Base-by-base conservation (phyloP, 2,888 invertebrate species). In the Spatulosminthurus flaviceps region DNA sequence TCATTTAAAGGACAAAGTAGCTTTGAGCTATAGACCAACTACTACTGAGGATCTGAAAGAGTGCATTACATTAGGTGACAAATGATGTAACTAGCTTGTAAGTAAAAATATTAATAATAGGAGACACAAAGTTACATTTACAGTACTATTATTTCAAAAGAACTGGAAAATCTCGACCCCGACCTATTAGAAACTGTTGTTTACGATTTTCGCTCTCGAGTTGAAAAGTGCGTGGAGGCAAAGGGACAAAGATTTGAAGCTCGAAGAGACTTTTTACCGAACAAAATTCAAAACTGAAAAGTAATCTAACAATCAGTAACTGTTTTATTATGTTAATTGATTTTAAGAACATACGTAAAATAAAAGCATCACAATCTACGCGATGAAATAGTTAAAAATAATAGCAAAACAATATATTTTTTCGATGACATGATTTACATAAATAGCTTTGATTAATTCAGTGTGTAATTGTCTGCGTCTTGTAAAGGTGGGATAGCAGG, bases 1-100 rank as follows among this genome's bases (percentile, higher is more conserved):
- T 66, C 79, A 84, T 64, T 67, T 85, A 28, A 85, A 85, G 66
- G 69, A 43, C 0, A 83, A 81, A 66, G 28, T 84, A 61, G 66
- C 79, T 13, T 66, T 61, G 19, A 66, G 28, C 19, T 80, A 81
- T 70, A 80, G 79, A 51, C 77, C 81, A 13, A 81, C 75, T 11
- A 82, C 79, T 16, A 69, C 70, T 42, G 71, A 76, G n/a, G 70
- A 78, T 9, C 81, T 84, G 28, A 75, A 82, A 4, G 77, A 82
- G 21, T 81, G 76, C 43, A 78, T 85, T 21, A 72, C 77, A 1
- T 60, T 70, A 13, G 82, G 83, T 69, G 81, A 51, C 16, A 51
- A 51, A 34, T n/a, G 34, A 7, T 34, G 34, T 34, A 34, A n/a
- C 34, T 7, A 34, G 4, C 34, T 34, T 7, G 34, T 34, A 34